Percentiles rank a stretch among this genome's conserved stretches.
Conservation (phyloP, 2,888 invertebrate genomes). For the Molanna angustata region DNA sequence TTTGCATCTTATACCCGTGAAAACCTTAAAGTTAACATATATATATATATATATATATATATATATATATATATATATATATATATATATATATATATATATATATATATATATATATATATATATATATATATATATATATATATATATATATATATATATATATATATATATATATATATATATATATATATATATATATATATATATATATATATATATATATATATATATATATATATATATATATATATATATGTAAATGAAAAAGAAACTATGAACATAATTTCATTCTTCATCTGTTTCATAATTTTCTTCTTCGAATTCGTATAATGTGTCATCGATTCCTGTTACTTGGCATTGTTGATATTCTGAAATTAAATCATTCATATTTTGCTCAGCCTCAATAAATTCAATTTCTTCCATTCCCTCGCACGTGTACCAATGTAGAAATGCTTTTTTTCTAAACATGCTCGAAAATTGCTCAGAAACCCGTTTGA, state of each 20-base stretch:
- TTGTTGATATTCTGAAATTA: slow-evolving; percentile 14
- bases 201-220: not conserved
- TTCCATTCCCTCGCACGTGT: slow-evolving; percentile 13
- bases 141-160: not conserved
- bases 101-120: not conserved
- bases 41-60: slow-evolving; percentile 1
- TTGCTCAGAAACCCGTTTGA: slow-evolving; percentile 13
- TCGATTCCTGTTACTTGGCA: slow-evolving; percentile 7
- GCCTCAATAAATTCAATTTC: slow-evolving; percentile 6
- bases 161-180: not conserved
- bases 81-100: slow-evolving; percentile 4
- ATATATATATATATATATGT: not conserved
- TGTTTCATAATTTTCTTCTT: no score
- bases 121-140: not conserved
- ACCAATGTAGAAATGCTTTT: slow-evolving; percentile 15
- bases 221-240: not conserved
- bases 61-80: slow-evolving; percentile 4
- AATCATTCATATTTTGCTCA: slow-evolving; percentile 5
- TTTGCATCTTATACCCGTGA: no score
- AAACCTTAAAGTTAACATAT: no score
- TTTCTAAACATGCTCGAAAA: slow-evolving; percentile 5
- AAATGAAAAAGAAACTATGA: no score
- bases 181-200: not conserved
- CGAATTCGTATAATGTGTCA: slow-evolving; percentile 1
- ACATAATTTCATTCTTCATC: no score